Evolutionary conservation across 2,113 vertebrate species (phyloP).

Genomic region (Pterocles orientalis): DNA sequence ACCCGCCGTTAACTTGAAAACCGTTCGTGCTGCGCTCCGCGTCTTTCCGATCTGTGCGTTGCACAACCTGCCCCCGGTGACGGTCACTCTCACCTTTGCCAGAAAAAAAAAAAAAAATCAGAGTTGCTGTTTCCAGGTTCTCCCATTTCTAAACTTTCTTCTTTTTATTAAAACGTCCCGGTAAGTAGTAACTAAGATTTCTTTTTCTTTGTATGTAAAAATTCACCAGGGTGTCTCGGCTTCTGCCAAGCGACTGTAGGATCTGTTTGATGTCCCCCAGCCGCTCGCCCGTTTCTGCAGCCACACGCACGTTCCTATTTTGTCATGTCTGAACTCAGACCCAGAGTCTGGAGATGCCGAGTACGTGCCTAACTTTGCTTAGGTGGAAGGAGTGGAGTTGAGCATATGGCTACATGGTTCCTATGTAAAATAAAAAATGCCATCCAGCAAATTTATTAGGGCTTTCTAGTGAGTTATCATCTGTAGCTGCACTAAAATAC

Average conservation of each 20-base stretch:
- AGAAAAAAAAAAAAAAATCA: neutral
- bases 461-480: conserved; percentile 34
- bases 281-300: neutral
- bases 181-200: neutral
- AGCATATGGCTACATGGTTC: conserved; percentile 38
- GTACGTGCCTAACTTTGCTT: conserved; percentile 46
- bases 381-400: neutral
- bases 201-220: neutral
- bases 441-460: conserved; percentile 51
- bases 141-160: neutral
- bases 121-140: neutral
- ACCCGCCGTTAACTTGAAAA: neutral
- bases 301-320: conserved; percentile 15
- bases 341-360: conserved; percentile 27
- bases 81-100: neutral
- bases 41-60: neutral
- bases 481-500: conserved; percentile 10
- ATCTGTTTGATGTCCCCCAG: conserved; percentile 6
- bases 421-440: neutral
- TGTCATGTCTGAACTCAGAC: conserved; percentile 49
- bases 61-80: neutral
- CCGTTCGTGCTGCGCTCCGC: neutral
- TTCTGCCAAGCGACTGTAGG: neutral
- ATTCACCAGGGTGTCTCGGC: neutral
- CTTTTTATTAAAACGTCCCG: neutral